Evolutionary conservation across 2,888 invertebrate genomes (phyloP), one percentile per base, ranked within the genome.

Genomic region (Pardosa pseudoannulata): DNA sequence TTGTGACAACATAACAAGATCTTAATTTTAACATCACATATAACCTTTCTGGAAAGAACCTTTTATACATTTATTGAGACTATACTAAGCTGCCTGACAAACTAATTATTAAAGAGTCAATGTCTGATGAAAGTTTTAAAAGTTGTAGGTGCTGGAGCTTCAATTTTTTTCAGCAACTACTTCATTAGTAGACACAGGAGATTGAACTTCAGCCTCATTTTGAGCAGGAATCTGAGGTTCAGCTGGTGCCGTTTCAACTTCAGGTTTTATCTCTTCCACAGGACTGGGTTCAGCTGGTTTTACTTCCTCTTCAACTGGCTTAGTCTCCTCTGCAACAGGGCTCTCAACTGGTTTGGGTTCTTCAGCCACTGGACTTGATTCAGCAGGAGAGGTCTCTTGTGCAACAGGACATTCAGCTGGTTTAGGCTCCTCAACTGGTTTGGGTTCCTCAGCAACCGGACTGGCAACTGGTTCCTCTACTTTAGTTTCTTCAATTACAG

Each of bases 311-410:
- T 28, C 72, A 28, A 27, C 19, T 0, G 68, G 27, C 36, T 62
- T 50, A 1, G n/a, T 11, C 5, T 70, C 41, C 27, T 67, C 78
- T 9, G 50, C 70, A 5, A 13, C 39, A 11, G 75, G 68, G 0
- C 76, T 65, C 29, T 68, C 75, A 23, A 28, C n/a, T 7, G 46
- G 68, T 23, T 56, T 56, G 11, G 70, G 13, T 56, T 81, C 73
- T 13, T 65, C 73, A n/a, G 36, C 29, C 19, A 41, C 64, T 11
- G 68, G 39, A 11, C 72, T 72, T 28, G n/a, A 1, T 9, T n/a
- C 23, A 11, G 27, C 64, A n/a, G 32, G 13, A 23, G n/a, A 23
- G 5, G 56, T 3, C 16, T 28, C 29, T 41, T 74, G 41, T 9
- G 13, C 75, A 3, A 56, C 39, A 7, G 50, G 62, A 6, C 56